Evolutionary conservation across 2,888 invertebrate genomes (phyloP).

Genomic region (Eudemis profundana): DNA sequence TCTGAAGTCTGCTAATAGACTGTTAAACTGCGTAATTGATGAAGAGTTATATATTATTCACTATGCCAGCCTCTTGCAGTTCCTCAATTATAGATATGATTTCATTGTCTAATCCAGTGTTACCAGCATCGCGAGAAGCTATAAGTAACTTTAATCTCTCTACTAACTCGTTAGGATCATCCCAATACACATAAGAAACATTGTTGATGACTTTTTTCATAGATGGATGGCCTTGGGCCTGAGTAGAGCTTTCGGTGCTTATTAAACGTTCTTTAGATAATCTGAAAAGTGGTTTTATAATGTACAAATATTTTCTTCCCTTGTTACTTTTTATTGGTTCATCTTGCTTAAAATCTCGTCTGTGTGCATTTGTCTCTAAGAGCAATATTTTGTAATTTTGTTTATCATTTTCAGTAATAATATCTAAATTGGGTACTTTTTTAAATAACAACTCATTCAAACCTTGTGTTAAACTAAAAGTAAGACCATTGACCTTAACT

Average conservation of each 20-base stretch:
- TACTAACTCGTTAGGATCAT: slow-evolving; percentile 5
- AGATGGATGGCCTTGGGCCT: not conserved
- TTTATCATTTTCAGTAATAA: not conserved
- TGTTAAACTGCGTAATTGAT: not conserved
- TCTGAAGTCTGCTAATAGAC: not conserved
- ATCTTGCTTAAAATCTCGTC: slow-evolving; percentile 10
- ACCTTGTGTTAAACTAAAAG: not conserved
- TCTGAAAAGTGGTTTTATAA: slow-evolving; percentile 2
- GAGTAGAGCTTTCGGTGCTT: not conserved
- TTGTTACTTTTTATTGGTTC: slow-evolving; percentile 11
- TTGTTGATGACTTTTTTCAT: slow-evolving; percentile 1
- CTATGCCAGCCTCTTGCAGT: not conserved
- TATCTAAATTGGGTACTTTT: not conserved
- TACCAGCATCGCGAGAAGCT: slow-evolving; percentile 7
- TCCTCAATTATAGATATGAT: slow-evolving; percentile 9
- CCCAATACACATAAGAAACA: slow-evolving; percentile 4
- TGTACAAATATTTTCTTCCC: not conserved
- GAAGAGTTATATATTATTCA: not conserved
- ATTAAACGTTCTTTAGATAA: not conserved
- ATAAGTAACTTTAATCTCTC: slow-evolving; percentile 9
- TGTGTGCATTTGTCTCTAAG: not conserved
- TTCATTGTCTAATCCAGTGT: slow-evolving; percentile 6
- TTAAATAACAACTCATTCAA: not conserved
- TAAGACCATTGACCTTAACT: not conserved
- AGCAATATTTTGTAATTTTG: not conserved